Evolutionary conservation across 2,797 vertebrate species (phyloP), one percentile per base, ranked within the genome.

Genomic region (Sciaenops ocellatus): DNA sequence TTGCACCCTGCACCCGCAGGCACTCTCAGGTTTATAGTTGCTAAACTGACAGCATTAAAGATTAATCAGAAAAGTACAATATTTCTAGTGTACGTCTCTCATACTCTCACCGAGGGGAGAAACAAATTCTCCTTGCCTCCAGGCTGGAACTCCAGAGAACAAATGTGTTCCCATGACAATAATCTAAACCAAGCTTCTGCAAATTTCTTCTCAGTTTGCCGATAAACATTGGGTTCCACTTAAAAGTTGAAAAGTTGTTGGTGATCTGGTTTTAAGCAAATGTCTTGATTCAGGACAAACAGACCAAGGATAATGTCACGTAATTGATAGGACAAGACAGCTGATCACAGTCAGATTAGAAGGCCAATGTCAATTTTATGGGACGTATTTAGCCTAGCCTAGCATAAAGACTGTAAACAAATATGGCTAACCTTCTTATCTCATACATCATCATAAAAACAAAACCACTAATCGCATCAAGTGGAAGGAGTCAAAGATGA

Each of bases 11-110:
- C n/a, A 55, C 63, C 68, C 16, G 3, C 66, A 60, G 78, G 79
- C 50, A 38, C 18, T 44, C 28, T 8, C 8, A 52, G 34, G 34
- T 67, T 57, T 80, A 47, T 64, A 44, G 69, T 17, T 30, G 77
- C 63, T 80, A 83, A 81, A 84, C 56, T 79, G 69, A 79, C 44
- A 46, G 24, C 59, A 83, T 86, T 74, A 83, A 75, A 86, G 67
- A 79, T 81, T 60, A 67, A 81, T 26, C 78, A 71, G 52, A 26
- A 41, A 71, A 69, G 56, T 34, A 56, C 72, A 81, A 63, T 73
- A 69, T 68, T 82, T 79, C 68, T 55, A 42, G 30, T 59, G n/a
- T 54, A 62, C 44, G 50, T 69, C 47, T 78, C 64, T 68, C 30
- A 71, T 50, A 59, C 46, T 62, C 11, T 69, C 46, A 66, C 47